Evolutionary conservation across 2,888 invertebrate genomes (phyloP).

Genomic region (Lymantria dispar): DNA sequence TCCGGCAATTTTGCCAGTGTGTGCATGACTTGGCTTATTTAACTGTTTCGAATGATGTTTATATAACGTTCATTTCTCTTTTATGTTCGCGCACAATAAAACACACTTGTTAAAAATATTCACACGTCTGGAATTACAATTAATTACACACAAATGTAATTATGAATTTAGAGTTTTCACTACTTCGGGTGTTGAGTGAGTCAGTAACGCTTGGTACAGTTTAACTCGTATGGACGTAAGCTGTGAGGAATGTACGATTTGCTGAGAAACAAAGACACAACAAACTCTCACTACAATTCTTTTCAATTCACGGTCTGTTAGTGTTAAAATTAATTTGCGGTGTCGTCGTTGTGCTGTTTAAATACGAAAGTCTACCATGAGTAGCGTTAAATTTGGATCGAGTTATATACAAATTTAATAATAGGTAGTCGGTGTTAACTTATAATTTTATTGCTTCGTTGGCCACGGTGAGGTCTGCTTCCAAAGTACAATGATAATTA

Average conservation of each 20-base stretch:
- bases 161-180: constrained; percentile 28
- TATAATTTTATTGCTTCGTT: too few relatives aligned
- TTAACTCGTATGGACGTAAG: constrained; percentile 16
- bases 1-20: constrained; percentile 7
- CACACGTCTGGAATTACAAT: constrained; percentile 28
- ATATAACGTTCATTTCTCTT: constrained; percentile 33
- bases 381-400: constrained; percentile 35
- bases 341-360: constrained; percentile 18
- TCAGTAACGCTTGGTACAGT: constrained; percentile 3
- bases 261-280: constrained; percentile 30
- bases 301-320: constrained; percentile 37
- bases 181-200: constrained; percentile 2
- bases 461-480: too few relatives aligned
- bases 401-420: neutral
- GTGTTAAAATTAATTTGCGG: constrained; percentile 30
- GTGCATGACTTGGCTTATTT: constrained; percentile 4
- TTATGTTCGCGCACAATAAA: constrained; percentile 20
- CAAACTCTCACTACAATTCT: constrained; percentile 35
- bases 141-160: constrained; percentile 31
- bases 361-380: constrained; percentile 28
- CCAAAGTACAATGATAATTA: too few relatives aligned
- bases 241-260: constrained; percentile 27
- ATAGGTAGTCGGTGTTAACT: too few relatives aligned
- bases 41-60: constrained; percentile 18
- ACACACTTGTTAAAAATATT: constrained; percentile 20